Evolutionary conservation across 1,140 invertebrate species (phyloP).

Genomic region (Chrysomallon squamiferum): DNA sequence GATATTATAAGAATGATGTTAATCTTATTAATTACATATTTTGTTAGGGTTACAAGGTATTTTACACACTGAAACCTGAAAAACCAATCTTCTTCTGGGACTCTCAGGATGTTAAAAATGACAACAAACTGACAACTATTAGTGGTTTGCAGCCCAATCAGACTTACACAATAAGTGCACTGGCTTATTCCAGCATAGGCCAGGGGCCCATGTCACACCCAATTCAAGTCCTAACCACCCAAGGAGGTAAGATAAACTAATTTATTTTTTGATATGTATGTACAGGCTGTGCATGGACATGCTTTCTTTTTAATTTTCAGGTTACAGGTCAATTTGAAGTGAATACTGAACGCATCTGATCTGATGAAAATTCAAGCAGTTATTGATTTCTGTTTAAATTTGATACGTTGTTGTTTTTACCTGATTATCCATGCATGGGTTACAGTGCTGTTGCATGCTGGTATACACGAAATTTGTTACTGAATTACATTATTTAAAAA

Average conservation of each 20-base stretch:
- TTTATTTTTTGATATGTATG: no score
- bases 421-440: no score
- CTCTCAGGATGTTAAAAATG: slow-evolving; percentile 68
- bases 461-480: no score
- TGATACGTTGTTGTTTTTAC: no score
- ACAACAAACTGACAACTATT: slow-evolving; percentile 80
- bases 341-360: no score
- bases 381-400: no score
- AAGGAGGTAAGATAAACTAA: slow-evolving; percentile 73
- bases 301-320: slow-evolving; percentile 12
- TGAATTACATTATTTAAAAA: no score
- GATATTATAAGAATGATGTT: no score
- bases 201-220: slow-evolving; percentile 77
- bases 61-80: slow-evolving; percentile 89
- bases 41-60: slow-evolving; percentile 97
- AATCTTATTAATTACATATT: no score
- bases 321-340: not conserved
- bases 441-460: no score
- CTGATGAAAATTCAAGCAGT: no score
- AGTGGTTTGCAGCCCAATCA: slow-evolving; percentile 55
- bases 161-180: slow-evolving; percentile 61
- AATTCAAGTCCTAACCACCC: slow-evolving; percentile 94
- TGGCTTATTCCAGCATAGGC: slow-evolving; percentile 61
- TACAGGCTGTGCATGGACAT: no score
- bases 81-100: slow-evolving; percentile 89